A percentile compares a stretch with the other conserved stretches of the same genome.
Conservation (phyloP, 2,113 vertebrate genomes). For the Hypocryptadius cinnamomeus region DNA sequence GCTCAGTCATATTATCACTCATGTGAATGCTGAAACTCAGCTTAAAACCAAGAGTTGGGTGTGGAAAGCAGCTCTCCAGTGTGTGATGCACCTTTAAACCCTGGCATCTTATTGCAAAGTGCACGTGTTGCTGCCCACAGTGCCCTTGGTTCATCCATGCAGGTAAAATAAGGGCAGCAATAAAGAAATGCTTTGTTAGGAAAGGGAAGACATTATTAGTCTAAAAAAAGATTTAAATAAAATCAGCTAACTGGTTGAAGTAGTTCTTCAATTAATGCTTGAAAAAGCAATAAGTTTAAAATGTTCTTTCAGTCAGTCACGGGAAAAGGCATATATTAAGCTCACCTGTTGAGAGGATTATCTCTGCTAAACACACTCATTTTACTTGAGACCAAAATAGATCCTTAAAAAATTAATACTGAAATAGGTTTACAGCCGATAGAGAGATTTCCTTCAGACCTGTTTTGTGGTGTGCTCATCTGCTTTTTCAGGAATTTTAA, state of each 20-base stretch:
- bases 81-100: background rate
- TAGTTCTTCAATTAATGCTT: constrained; percentile 26
- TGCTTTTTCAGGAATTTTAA: constrained; percentile 51
- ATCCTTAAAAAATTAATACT: constrained; percentile 31
- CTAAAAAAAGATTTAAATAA: background rate
- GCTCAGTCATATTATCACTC: background rate
- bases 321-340: constrained; percentile 4
- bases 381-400: constrained; percentile 39
- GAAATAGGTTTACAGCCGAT: background rate
- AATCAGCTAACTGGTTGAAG: background rate
- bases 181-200: background rate
- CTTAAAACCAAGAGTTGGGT: background rate
- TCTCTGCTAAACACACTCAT: constrained; percentile 36
- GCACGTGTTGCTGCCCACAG: background rate
- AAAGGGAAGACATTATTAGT: background rate
- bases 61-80: background rate
- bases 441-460: constrained; percentile 28
- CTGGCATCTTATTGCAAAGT: background rate
- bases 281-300: constrained; percentile 16
- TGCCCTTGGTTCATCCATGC: background rate
- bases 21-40: background rate
- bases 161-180: background rate
- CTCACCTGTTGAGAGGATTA: constrained; percentile 59
- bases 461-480: constrained; percentile 35
- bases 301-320: background rate